These are phyloP conservation scores for Temnothorax rugatulus DNA, from an alignment of 2,888 invertebrate genomes.

Conservation along the genomic window DNA sequence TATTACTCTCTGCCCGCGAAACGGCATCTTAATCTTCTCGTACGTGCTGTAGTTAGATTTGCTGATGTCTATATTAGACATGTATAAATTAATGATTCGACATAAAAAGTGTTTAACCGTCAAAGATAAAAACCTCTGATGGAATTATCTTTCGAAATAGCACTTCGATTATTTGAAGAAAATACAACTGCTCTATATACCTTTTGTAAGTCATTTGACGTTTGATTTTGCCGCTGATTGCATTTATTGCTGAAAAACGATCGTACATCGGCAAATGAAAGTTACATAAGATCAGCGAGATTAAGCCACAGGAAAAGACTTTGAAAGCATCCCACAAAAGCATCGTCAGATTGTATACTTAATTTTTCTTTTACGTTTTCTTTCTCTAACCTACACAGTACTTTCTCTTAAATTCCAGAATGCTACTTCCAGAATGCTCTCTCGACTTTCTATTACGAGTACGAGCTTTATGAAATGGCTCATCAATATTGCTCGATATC, in stretches of 20 bases:
- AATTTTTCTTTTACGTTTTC: constrained; percentile 36
- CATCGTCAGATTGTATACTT: not conserved
- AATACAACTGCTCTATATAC: not conserved
- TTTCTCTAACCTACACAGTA: constrained; percentile 34
- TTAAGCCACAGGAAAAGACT: constrained; percentile 12
- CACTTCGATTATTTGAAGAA: not conserved
- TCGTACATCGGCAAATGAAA: not conserved
- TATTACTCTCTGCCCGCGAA: constrained; percentile 13
- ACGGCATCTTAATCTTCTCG: not conserved
- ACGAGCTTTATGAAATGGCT: no score
- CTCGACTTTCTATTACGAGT: constrained; percentile 29
- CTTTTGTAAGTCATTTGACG: not conserved
- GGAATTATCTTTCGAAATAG: not conserved
- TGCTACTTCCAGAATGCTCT: not conserved
- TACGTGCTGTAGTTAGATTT: not conserved
- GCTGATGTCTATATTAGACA: not conserved
- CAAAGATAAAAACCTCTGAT: not conserved
- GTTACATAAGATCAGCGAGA: not conserved
- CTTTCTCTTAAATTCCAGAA: constrained; percentile 61
- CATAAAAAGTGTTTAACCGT: not conserved
- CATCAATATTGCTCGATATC: not conserved
- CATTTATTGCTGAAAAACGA: not conserved
- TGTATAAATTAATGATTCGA: constrained; percentile 28
- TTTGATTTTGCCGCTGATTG: constrained; percentile 39
- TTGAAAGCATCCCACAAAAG: constrained; percentile 17